Evolutionary conservation across 2,113 vertebrate genomes (phyloP), one percentile per base, ranked within the genome.

Genomic region (Crypturellus undulatus): DNA sequence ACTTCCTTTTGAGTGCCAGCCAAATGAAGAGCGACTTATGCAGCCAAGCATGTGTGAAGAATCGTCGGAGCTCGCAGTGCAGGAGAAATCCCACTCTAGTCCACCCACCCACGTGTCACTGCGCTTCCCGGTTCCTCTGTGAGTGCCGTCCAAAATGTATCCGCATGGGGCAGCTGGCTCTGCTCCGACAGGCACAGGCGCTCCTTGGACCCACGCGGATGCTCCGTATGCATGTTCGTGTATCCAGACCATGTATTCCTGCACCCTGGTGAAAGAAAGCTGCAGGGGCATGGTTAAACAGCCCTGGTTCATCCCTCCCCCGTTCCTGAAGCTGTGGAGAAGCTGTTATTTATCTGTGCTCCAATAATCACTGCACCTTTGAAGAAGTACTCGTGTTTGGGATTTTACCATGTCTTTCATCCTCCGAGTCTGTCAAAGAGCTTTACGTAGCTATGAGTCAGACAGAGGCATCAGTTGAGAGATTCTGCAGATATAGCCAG

Each of bases 371-470:
- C 78, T 56, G 51, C 70, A 59, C 65, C 81, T 73, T 90, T 89
- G 94, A 93, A 89, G 92, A 73, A 69, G 75, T 79, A 75, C 92
- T 89, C 36, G 4, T 93, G 90, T 83, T 90, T 60, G 86, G 81
- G 94, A 79, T 96, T 96, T 93, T 86, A 95, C 87, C 94, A 88
- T 24, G 2, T 80, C 88, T 92, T 77, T 87, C 73, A 92, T 90
- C 64, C 91, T 84, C 75, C 94, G 77, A 91, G 90, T 85, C 92
- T 96, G 68, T 77, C 79, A 85, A 67, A 71, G 87, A 92, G 68
- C 59, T 92, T 83, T 86, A 79, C 1, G 1, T 84, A 95, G 78
- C 67, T 47, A 1, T 96, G 94, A 93, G 81, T 96, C 94, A 96
- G 93, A 93, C 15, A 79, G 75, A 85, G 62, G 80, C 59, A 7